Conservation (phyloP, 2,888 invertebrate species). For the Stenchaetothrips biformis region DNA sequence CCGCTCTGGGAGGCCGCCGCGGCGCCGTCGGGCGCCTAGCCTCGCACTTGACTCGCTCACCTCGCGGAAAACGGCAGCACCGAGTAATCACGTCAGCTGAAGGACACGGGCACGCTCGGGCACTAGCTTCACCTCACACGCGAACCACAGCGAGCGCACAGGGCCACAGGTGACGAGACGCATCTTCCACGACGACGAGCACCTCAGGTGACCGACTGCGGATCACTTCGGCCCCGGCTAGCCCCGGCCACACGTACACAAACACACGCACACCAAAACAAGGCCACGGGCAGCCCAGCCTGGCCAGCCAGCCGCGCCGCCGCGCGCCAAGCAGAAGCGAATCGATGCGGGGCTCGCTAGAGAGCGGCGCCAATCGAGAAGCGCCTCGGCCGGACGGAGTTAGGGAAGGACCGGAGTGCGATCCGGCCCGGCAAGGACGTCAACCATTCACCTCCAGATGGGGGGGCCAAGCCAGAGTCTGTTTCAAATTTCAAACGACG, state of each 20-base stretch:
- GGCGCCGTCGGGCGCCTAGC: background rate
- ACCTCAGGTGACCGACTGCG: conserved; percentile 16
- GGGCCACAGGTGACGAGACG: conserved; percentile 13
- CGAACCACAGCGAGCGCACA: conserved; percentile 14
- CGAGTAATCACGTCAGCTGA: background rate
- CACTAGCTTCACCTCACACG: background rate
- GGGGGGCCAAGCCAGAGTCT: background rate
- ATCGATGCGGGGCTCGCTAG: background rate
- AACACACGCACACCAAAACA: conserved; percentile 23
- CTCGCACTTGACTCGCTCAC: background rate
- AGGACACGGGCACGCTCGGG: background rate
- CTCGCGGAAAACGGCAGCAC: background rate
- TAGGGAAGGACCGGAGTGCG: too few relatives aligned
- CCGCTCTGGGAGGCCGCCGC: background rate
- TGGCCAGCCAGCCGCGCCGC: background rate
- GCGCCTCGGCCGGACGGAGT: too few relatives aligned
- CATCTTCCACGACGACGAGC: conserved; percentile 17
- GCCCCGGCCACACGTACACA: conserved; percentile 11
- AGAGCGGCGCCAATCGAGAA: too few relatives aligned
- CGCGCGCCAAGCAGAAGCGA: conserved; percentile 17
- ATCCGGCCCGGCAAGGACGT: too few relatives aligned
- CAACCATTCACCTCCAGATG: background rate
- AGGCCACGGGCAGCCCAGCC: conserved; percentile 1
- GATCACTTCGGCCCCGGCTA: conserved; percentile 3
- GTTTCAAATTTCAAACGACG: too few relatives aligned